Conservation (phyloP, 2,797 vertebrate species). For the Meda fulgida region DNA sequence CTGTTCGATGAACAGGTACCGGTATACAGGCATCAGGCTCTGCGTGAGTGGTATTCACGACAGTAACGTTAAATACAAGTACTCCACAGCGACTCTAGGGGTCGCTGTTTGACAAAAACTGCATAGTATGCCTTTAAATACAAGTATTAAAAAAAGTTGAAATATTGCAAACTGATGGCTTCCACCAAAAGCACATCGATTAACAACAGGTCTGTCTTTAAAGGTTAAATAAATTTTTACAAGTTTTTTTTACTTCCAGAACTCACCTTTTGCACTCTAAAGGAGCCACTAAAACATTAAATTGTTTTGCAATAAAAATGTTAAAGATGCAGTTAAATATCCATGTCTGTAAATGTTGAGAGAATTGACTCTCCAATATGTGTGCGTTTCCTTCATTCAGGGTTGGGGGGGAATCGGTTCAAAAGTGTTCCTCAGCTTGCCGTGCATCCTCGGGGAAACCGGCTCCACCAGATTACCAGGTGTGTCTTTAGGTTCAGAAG, state of each 20-base stretch:
- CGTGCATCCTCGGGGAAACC: slow-evolving; percentile 83
- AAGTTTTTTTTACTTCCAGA: neutral
- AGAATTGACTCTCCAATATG: neutral
- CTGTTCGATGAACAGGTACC: too few relatives aligned
- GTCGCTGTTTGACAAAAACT: too few relatives aligned
- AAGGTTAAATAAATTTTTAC: neutral
- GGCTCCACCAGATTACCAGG: slow-evolving; percentile 84
- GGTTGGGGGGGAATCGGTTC: slow-evolving; percentile 79
- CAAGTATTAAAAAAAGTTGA: neutral
- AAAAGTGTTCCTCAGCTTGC: slow-evolving; percentile 95
- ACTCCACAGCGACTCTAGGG: too few relatives aligned
- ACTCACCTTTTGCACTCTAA: neutral
- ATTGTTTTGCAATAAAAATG: neutral
- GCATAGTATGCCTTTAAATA: neutral
- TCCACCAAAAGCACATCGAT: neutral
- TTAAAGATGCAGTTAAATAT: neutral
- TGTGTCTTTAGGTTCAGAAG: slow-evolving; percentile 73
- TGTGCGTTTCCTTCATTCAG: slow-evolving; percentile 59
- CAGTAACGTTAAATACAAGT: too few relatives aligned
- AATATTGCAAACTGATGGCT: neutral
- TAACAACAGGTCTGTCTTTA: neutral
- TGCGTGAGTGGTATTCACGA: too few relatives aligned
- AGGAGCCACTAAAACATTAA: neutral
- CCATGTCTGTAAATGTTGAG: neutral
- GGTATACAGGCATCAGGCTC: too few relatives aligned